Evolutionary conservation across 2,113 vertebrate species (phyloP), one percentile per base, ranked within the genome.

Genomic region (Trogon melanurus): DNA sequence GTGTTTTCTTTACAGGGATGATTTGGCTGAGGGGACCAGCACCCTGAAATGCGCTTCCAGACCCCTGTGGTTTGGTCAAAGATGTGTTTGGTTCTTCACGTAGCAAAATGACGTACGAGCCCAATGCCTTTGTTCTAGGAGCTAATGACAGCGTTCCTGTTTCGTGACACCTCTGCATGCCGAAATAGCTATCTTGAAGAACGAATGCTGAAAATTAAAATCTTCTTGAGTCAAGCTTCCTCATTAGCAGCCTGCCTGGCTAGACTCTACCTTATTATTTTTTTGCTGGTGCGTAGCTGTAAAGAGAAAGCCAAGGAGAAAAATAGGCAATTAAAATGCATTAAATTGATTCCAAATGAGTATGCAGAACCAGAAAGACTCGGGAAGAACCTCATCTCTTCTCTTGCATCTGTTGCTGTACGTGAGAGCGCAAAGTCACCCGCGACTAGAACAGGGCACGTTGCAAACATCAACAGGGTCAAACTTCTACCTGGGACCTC

Each of bases 241-340:
- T 95, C 87, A 94, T 96, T 95, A 95, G 87, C 73, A 94, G 94
- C 86, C 84, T 94, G 91, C 71, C 54, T 89, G 88, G 89, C 93
- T 95, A 96, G 93, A 96, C 88, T 91, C 89, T 94, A 95, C 79
- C 79, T 93, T 91, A 69, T 82, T 96, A 70, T 82, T 91, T 93
- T 93, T 96, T 95, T 88, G 56, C 79, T 95, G 36, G 76, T 94
- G 56, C 85, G 47, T 88, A 88, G 87, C 91, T 80, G 50, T 94
- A 93, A 95, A 96, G 66, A 93, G 93, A 96, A 91, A 96, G 88
- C 54, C 71, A 78, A 89, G 93, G 93, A 94, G 93, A 95, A 97
- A 96, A 95, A 96, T 87, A 96, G 89, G 95, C 85, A 97, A 93
- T 96, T 96, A 96, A 96, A 97, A 96, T 96, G 96, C 96, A 96